A percentile compares a stretch with the other conserved stretches of the same genome.
phyloP scores from a whole-genome alignment of 2,888 invertebrate species.

The Tetranychus truncatus region DNA sequence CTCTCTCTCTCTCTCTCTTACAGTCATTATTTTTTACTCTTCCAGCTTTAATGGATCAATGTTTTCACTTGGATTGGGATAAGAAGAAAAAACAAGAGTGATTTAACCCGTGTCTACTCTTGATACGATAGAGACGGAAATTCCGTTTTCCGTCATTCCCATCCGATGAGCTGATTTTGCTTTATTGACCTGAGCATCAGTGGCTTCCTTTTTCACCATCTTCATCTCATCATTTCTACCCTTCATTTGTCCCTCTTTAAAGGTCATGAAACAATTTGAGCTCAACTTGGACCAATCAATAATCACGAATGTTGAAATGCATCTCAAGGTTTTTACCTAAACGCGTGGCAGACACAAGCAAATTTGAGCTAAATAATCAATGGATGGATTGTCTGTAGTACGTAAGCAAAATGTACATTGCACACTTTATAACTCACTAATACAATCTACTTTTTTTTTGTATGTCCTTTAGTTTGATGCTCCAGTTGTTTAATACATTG shows the following conservation, averaged over 20 bases:
- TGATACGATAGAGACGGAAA: neutral
- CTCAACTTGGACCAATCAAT: too few species aligned
- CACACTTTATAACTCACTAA: too few species aligned
- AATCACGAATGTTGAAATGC: neutral
- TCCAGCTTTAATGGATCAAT: neutral
- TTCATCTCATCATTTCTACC: neutral
- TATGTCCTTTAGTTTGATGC: neutral
- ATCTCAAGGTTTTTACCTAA: neutral
- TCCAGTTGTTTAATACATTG: neutral
- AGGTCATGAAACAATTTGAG: neutral
- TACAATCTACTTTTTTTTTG: too few species aligned
- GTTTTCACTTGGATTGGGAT: neutral
- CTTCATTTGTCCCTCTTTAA: neutral
- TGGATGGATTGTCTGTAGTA: neutral
- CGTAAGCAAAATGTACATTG: too few species aligned
- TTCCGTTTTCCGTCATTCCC: neutral
- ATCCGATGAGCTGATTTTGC: neutral
- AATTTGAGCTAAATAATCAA: neutral
- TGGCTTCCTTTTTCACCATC: neutral
- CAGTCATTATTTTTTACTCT: too few species aligned
- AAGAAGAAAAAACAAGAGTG: neutral
- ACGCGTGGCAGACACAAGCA: neutral
- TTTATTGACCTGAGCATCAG: neutral
- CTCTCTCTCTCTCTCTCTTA: too few species aligned
- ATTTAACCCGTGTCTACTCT: neutral